Percentiles rank a stretch among this genome's conserved stretches.
Conservation (phyloP, 2,888 invertebrate species). For the Steinernema hermaphroditum region DNA sequence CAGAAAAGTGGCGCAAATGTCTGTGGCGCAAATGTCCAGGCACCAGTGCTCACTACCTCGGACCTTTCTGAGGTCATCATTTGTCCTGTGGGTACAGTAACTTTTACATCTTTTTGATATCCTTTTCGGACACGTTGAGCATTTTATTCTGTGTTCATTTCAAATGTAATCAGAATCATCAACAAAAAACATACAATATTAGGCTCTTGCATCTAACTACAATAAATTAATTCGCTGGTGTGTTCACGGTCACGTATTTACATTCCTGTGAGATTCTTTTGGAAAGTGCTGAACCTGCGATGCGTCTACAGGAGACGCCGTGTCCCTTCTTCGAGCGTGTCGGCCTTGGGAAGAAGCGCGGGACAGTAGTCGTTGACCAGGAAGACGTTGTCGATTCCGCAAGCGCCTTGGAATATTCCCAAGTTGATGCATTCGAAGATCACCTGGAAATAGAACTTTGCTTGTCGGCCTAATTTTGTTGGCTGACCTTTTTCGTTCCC, state of each 20-base stretch:
- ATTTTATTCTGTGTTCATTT: background rate
- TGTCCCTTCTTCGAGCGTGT: background rate
- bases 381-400: slow-evolving; percentile 60
- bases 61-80: too few species aligned
- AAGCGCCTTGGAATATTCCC: slow-evolving; percentile 57
- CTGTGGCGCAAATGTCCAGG: too few species aligned
- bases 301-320: background rate
- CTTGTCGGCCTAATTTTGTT: slow-evolving; percentile 1
- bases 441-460: slow-evolving; percentile 46
- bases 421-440: slow-evolving; percentile 61
- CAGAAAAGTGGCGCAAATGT: too few species aligned
- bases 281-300: slow-evolving; percentile 12
- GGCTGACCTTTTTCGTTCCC: slow-evolving; percentile 52
- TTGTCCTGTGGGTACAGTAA: too few species aligned
- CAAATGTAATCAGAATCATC: slow-evolving; percentile 6
- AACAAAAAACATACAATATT: background rate
- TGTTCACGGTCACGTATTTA: background rate
- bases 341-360: slow-evolving; percentile 40
- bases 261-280: slow-evolving; percentile 28
- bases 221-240: slow-evolving; percentile 1
- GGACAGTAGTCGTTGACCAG: slow-evolving; percentile 47
- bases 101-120: too few species aligned
- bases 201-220: slow-evolving; percentile 4
- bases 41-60: too few species aligned
- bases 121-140: too few species aligned